Percentiles rank a stretch among this genome's conserved stretches.
Conservation (phyloP, 2,113 vertebrate species). For the Serilophus lunatus region DNA sequence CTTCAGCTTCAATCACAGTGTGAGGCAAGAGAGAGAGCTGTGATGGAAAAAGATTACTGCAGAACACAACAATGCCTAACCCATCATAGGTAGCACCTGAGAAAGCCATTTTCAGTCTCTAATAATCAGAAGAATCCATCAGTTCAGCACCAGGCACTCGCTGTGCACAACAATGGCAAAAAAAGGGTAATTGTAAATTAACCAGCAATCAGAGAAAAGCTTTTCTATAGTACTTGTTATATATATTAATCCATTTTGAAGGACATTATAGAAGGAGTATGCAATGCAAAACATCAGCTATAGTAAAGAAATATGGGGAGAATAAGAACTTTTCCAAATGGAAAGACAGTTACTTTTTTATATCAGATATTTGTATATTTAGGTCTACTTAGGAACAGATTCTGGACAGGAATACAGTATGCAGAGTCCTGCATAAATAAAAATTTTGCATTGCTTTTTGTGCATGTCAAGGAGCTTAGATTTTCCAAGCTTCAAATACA, state of each 20-base stretch:
- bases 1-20: background rate
- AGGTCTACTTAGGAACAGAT: background rate
- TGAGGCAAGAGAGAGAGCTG: background rate
- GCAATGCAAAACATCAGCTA: background rate
- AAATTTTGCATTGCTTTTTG: background rate
- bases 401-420: background rate
- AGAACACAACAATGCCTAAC: background rate
- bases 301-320: background rate
- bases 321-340: background rate
- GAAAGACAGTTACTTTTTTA: background rate
- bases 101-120: background rate
- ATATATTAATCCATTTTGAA: background rate
- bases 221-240: background rate
- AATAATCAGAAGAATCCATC: background rate
- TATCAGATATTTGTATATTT: background rate
- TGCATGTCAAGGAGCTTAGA: background rate
- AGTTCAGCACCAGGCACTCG: background rate
- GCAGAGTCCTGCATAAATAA: background rate
- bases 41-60: background rate
- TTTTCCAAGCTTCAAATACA: background rate
- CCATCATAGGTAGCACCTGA: background rate
- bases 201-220: background rate
- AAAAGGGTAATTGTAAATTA: background rate
- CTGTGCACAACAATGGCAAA: background rate
- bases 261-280: background rate